phyloP scores from a whole-genome alignment of 2,113 vertebrate species.

The Lepisosteus osseus region DNA sequence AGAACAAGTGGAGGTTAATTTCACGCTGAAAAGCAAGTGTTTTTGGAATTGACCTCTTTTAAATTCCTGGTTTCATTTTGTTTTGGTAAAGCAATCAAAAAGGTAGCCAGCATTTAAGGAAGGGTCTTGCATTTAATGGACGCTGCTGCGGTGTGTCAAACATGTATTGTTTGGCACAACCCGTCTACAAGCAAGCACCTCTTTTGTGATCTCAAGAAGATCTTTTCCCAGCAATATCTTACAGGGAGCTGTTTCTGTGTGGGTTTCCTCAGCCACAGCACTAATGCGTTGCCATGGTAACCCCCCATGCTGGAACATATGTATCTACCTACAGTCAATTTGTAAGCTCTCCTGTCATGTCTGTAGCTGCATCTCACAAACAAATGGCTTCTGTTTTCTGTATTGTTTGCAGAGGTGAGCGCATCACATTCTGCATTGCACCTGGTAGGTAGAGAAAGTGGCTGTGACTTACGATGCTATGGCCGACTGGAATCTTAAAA shows the following conservation, averaged over 20 bases:
- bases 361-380: constrained; percentile 12
- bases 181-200: too few species aligned
- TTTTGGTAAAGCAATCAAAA: too few species aligned
- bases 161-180: too few species aligned
- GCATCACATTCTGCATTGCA: neutral
- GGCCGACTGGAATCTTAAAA: neutral
- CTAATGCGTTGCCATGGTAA: constrained; percentile 25
- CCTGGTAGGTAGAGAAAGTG: neutral
- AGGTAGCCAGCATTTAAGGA: too few species aligned
- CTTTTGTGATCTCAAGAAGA: too few species aligned
- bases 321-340: constrained; percentile 35
- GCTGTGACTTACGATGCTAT: too few species aligned
- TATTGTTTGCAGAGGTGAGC: constrained; percentile 3
- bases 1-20: too few species aligned
- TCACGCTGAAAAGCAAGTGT: too few species aligned
- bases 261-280: constrained; percentile 13
- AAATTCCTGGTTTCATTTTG: too few species aligned
- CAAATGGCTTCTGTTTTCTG: constrained; percentile 4
- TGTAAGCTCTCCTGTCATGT: constrained; percentile 58
- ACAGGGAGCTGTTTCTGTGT: constrained; percentile 13
- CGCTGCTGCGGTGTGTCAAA: too few species aligned
- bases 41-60: too few species aligned
- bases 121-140: too few species aligned
- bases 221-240: neutral
- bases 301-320: constrained; percentile 20